These are phyloP conservation scores for Eriosoma lanigerum DNA, from an alignment of 1,140 invertebrate genomes.

Conservation along the genomic window DNA sequence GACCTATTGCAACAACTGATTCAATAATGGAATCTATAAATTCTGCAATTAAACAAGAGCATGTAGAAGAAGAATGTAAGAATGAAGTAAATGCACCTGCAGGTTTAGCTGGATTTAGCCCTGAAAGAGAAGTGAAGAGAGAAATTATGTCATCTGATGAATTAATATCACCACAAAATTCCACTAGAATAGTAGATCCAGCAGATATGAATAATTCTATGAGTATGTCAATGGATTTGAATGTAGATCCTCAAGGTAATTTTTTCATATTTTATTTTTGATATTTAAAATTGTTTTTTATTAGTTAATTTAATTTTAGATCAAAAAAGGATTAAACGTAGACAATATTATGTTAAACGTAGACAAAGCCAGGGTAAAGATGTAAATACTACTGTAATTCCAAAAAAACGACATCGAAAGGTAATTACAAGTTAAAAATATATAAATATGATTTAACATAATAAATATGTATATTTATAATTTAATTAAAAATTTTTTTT, in stretches of 20 bases:
- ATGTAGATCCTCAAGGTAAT: conserved; percentile 22
- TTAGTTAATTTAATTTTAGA: conserved; percentile 40
- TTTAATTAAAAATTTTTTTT: neutral
- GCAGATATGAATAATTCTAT: conserved; percentile 29
- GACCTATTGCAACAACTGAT: conserved; percentile 29
- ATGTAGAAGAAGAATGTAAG: conserved; percentile 32
- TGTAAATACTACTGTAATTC: conserved; percentile 58
- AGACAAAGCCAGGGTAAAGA: conserved; percentile 70
- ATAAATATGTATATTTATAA: neutral
- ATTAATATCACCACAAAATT: conserved; percentile 60
- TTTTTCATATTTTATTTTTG: neutral
- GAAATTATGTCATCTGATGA: conserved; percentile 62
- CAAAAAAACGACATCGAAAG: conserved; percentile 81
- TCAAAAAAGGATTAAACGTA: conserved; percentile 70
- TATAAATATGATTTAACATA: neutral
- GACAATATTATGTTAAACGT: conserved; percentile 82
- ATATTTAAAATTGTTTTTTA: neutral
- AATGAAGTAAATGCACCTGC: conserved; percentile 26
- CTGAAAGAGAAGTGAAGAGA: conserved; percentile 59
- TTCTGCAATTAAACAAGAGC: conserved; percentile 51
- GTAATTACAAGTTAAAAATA: conserved; percentile 55
- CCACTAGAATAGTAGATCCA: conserved; percentile 45
- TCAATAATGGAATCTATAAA: conserved; percentile 48
- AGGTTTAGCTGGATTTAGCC: conserved; percentile 51
- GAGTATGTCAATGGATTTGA: conserved; percentile 27